phyloP scores from a whole-genome alignment of 2,113 vertebrate species.

The Alligator sinensis region DNA sequence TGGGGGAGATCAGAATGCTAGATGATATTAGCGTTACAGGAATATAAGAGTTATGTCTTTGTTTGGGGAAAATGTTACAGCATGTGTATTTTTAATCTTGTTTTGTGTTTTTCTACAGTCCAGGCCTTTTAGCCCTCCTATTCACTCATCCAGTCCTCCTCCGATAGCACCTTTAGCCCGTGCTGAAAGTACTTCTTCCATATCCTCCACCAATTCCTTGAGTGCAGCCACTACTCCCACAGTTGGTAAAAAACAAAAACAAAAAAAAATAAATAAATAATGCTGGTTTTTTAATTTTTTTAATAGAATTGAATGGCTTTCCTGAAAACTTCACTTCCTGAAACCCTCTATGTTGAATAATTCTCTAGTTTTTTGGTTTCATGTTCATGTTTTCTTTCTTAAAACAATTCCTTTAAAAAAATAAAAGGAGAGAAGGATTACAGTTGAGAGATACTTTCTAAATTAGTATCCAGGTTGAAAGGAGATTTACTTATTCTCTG shows the following conservation, averaged over 20 bases:
- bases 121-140: constrained; percentile 93
- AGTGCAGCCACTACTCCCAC: constrained; percentile 97
- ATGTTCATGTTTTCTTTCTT: not conserved
- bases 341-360: not conserved
- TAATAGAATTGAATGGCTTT: constrained; percentile 41
- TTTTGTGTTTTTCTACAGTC: constrained; percentile 83
- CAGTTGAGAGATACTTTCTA: not conserved
- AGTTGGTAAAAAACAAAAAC: constrained; percentile 84
- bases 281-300: constrained; percentile 53
- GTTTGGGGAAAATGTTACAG: not conserved
- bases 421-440: not conserved
- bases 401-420: not conserved
- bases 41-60: not conserved
- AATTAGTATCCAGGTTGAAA: not conserved
- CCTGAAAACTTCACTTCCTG: not conserved
- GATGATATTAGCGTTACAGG: not conserved
- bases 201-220: constrained; percentile 94
- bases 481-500: not conserved
- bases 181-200: constrained; percentile 97
- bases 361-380: not conserved
- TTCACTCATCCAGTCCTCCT: constrained; percentile 94
- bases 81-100: constrained; percentile 38
- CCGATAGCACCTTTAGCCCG: constrained; percentile 94
- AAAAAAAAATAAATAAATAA: constrained; percentile 81
- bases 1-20: not conserved